phyloP scores from a whole-genome alignment of 2,113 vertebrate genomes.

The Seriola aureovittata region DNA sequence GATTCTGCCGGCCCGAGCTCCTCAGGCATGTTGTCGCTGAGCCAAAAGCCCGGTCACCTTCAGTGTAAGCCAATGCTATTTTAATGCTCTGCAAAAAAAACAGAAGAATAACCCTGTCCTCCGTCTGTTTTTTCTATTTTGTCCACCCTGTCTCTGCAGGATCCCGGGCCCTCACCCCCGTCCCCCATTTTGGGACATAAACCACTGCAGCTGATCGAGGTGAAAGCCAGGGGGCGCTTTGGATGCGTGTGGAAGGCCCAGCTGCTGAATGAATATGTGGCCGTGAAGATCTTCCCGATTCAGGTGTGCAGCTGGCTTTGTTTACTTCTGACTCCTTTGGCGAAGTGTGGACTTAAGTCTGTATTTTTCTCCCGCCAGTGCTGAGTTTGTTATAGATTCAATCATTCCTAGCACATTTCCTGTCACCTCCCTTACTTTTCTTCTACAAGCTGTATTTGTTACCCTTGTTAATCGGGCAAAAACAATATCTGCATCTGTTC shows the following conservation, averaged over 20 bases:
- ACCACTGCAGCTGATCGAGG: conserved; percentile 94
- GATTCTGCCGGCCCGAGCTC: conserved; percentile 45
- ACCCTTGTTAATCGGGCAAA: not conserved
- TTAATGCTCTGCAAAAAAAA: conserved; percentile 16
- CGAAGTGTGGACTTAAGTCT: too few species aligned
- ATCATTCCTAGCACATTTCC: not conserved
- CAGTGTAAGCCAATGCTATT: conserved; percentile 33
- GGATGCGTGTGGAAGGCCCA: conserved; percentile 99
- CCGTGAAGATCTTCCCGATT: conserved; percentile 98
- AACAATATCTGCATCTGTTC: conserved; percentile 20
- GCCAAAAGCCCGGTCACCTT: conserved; percentile 56
- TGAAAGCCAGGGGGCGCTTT: conserved; percentile 97
- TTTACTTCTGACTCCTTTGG: not conserved
- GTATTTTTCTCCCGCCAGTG: too few species aligned
- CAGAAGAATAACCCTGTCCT: conserved; percentile 34
- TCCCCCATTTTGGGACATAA: conserved; percentile 94
- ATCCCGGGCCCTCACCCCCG: conserved; percentile 93
- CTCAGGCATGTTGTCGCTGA: conserved; percentile 45
- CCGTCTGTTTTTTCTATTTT: not conserved
- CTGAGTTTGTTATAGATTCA: not conserved
- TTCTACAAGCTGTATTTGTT: not conserved
- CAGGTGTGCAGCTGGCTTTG: conserved; percentile 84
- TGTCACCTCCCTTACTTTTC: not conserved
- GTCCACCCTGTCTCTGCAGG: conserved; percentile 78
- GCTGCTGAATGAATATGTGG: conserved; percentile 93